Evolutionary conservation across 2,888 invertebrate species (phyloP).

Genomic region (Cyclophora punctaria): DNA sequence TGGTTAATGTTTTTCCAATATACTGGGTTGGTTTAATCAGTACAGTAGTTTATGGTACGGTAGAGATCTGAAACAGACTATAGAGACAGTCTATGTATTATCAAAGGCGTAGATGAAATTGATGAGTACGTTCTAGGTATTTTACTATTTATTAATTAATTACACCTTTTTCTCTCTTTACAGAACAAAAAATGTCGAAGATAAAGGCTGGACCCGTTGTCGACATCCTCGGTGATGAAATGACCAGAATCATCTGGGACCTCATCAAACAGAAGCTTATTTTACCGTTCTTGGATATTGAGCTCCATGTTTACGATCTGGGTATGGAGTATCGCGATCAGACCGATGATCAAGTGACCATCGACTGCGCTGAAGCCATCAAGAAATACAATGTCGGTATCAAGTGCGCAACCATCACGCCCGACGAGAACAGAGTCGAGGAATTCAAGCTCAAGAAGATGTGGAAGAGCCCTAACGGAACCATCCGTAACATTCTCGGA

Average conservation of each 20-base stretch:
- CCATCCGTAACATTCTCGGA: conserved; percentile 90
- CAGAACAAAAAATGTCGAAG: conserved; percentile 66
- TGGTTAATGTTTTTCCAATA: too few species aligned
- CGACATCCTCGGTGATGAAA: conserved; percentile 95
- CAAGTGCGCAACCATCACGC: conserved; percentile 99
- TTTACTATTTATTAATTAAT: too few species aligned
- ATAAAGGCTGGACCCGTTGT: conserved; percentile 91
- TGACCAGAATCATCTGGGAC: conserved; percentile 99
- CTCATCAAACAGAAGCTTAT: conserved; percentile 97
- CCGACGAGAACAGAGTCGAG: conserved; percentile 96
- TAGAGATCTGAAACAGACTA: too few species aligned
- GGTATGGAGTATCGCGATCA: conserved; percentile 96
- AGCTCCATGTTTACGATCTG: conserved; percentile 94
- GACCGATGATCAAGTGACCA: conserved; percentile 95
- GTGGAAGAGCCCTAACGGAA: conserved; percentile 95
- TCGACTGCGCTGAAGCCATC: conserved; percentile 97
- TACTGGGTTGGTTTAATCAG: too few species aligned
- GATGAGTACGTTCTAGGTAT: too few species aligned
- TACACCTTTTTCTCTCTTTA: background rate
- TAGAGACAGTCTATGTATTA: too few species aligned
- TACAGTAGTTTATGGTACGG: too few species aligned
- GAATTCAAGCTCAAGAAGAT: conserved; percentile 91
- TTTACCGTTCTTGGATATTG: conserved; percentile 95
- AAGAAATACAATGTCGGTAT: conserved; percentile 98
- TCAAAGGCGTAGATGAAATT: too few species aligned